Conservation (phyloP, 2,888 invertebrate species). For the Pterostichus madidus region DNA sequence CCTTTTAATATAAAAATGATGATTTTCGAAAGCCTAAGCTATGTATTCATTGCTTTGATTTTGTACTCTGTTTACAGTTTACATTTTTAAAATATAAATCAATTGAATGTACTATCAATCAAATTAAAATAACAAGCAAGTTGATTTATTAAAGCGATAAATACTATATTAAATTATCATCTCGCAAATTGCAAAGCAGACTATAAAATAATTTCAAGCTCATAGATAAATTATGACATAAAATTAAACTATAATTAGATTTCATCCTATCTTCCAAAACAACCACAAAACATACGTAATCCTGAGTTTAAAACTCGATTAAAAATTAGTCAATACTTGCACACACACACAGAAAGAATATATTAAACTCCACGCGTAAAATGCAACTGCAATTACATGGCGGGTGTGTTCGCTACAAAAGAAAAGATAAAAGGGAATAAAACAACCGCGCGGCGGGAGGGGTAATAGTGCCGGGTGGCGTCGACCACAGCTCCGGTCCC, state of each 20-base stretch:
- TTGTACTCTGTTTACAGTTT: no score
- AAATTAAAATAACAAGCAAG: no score
- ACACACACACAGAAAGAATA: constrained; percentile 34
- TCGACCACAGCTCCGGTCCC: constrained; percentile 57
- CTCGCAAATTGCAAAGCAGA: neutral
- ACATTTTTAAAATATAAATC: no score
- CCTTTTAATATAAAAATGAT: no score
- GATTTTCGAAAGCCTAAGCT: no score
- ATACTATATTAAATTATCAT: constrained; percentile 7
- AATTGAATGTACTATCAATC: no score
- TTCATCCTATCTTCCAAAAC: constrained; percentile 28
- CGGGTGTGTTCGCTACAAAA: constrained; percentile 35
- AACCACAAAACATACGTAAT: constrained; percentile 38
- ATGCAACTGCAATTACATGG: constrained; percentile 56
- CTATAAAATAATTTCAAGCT: constrained; percentile 10
- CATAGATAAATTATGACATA: constrained; percentile 36
- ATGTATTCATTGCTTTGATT: no score
- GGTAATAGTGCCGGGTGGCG: constrained; percentile 40
- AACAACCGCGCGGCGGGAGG: constrained; percentile 35
- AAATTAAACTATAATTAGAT: constrained; percentile 57
- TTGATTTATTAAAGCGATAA: neutral
- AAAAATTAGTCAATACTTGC: constrained; percentile 55
- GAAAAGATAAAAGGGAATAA: constrained; percentile 55
- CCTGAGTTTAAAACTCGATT: constrained; percentile 56
- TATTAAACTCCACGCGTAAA: constrained; percentile 20